Conservation (phyloP, 2,888 invertebrate species). For the Monochamus alternatus region DNA sequence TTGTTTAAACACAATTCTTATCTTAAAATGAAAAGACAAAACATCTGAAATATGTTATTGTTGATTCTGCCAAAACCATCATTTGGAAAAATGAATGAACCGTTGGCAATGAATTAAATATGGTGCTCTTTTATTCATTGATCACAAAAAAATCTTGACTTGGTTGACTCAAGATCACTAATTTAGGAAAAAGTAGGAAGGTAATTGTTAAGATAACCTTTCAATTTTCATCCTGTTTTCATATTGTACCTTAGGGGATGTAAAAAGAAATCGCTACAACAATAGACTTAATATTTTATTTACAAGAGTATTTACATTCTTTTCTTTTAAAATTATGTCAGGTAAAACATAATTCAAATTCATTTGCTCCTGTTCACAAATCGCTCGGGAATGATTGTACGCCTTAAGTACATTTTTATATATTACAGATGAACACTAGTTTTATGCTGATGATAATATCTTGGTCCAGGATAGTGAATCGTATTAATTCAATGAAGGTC, state of each 20-base stretch:
- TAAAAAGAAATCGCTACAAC: not conserved
- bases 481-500: conserved; percentile 35
- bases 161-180: too few species aligned
- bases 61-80: too few species aligned
- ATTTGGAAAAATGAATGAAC: too few species aligned
- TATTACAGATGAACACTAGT: conserved; percentile 46
- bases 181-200: too few species aligned
- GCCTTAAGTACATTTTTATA: conserved; percentile 37
- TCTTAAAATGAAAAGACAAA: too few species aligned
- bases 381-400: conserved; percentile 47
- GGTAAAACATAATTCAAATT: conserved; percentile 23
- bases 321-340: conserved; percentile 30
- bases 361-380: conserved; percentile 36
- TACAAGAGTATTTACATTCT: conserved; percentile 51
- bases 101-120: too few species aligned
- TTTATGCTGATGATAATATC: conserved; percentile 41
- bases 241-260: not conserved
- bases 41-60: too few species aligned
- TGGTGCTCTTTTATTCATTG: too few species aligned
- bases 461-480: conserved; percentile 48
- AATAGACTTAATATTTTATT: conserved; percentile 41
- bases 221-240: too few species aligned
- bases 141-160: too few species aligned
- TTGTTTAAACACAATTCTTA: too few species aligned
- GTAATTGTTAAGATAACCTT: too few species aligned